Evolutionary conservation across 2,888 invertebrate genomes (phyloP).

Genomic region (Ennomos fuscantarius): DNA sequence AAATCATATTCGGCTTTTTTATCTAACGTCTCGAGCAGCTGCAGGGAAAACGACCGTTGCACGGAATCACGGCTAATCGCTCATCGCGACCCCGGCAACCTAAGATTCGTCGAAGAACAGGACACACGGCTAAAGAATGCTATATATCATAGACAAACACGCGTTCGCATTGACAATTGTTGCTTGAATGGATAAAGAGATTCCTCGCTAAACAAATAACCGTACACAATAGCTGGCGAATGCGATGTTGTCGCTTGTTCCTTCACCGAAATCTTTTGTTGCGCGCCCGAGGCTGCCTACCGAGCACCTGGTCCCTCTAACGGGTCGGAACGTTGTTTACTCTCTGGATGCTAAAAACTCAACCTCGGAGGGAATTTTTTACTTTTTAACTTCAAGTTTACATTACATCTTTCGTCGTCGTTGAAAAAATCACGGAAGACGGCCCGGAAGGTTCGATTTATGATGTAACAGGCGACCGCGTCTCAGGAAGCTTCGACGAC

Average conservation of each 20-base stretch:
- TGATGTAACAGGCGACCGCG: constrained; percentile 72
- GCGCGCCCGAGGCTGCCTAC: constrained; percentile 62
- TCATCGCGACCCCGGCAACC: constrained; percentile 50
- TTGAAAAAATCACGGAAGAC: constrained; percentile 80
- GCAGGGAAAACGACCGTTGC: constrained; percentile 55
- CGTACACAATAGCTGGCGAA: constrained; percentile 65
- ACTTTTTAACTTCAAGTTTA: constrained; percentile 69
- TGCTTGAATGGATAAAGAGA: constrained; percentile 63
- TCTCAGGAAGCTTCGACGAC: constrained; percentile 79
- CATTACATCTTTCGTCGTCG: constrained; percentile 80
- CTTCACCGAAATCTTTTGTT: constrained; percentile 82
- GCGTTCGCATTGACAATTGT: constrained; percentile 57
- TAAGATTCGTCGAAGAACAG: constrained; percentile 42
- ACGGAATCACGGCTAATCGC: constrained; percentile 46
- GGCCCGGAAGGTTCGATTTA: constrained; percentile 81
- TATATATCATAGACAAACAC: constrained; percentile 77
- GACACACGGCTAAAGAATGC: constrained; percentile 62
- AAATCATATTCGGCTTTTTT: constrained; percentile 79
- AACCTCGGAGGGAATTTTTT: constrained; percentile 67
- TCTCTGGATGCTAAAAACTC: constrained; percentile 67
- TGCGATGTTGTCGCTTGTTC: constrained; percentile 66
- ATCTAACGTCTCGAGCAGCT: constrained; percentile 69
- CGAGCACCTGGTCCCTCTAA: constrained; percentile 74
- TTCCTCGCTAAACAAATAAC: constrained; percentile 73
- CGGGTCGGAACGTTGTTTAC: constrained; percentile 73